Evolutionary conservation across 2,113 vertebrate species (phyloP), one percentile per base, ranked within the genome.

Genomic region (Amblyornis subalaris): DNA sequence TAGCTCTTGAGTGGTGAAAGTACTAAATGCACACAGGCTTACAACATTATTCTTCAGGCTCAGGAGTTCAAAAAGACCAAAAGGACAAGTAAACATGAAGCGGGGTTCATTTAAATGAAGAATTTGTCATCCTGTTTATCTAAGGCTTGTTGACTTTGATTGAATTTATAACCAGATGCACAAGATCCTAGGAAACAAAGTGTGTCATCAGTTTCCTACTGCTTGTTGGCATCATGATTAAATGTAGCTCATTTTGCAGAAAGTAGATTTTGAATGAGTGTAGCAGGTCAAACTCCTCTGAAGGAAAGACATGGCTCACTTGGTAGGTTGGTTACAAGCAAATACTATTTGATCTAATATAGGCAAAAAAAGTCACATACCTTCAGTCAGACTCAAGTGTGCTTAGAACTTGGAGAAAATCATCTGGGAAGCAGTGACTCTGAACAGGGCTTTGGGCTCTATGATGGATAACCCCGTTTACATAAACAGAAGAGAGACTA

Each of bases 151-250:
- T 73, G 57, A 72, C 16, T 86, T 40, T 57, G 16, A 36, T 29
- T 71, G 42, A 66, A 31, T 47, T 80, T 47, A 36, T 42, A 62
- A 54, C 47, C 67, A 67, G 14, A 53, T 74, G 45, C 15, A 72
- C 44, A 90, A 94, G 58, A 77, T 74, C 40, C 66, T 60, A 38
- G 23, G 33, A 86, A 89, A 94, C 22, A 69, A 96, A 92, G 25
- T 12, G 47, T 86, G 47, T 51, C 65, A 76, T 86, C 64, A 47
- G 10, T 54, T 86, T 96, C 51, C 23, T 64, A 26, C 20, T 54
- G 9, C 22, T 77, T 76, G 23, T 85, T 85, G 72, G 22, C 35
- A 86, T 82, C 50, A 48, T 50, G 45, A 89, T 69, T 69, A 89
- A 91, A 77, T 50, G 44, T 40, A 77, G 38, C 40, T 82, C 38